A percentile compares a stretch with the other conserved stretches of the same genome.
Conservation (phyloP, 2,797 vertebrate species). For the Serranus cabrilla region DNA sequence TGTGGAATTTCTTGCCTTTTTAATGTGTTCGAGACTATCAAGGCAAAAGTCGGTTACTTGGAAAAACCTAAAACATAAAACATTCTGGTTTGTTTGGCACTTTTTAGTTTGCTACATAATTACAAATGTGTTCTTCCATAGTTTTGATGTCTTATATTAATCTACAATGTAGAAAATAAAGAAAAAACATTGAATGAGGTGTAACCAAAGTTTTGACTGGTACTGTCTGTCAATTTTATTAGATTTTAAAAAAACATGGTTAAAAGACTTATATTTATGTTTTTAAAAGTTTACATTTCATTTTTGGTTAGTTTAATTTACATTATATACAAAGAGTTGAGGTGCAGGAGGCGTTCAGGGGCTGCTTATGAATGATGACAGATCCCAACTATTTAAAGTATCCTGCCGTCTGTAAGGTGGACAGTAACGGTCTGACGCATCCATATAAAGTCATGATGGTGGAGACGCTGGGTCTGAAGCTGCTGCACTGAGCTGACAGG, state of each 20-base stretch:
- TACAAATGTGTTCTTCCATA: no score
- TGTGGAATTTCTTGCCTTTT: no score
- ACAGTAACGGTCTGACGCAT: constrained; percentile 10
- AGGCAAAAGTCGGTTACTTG: no score
- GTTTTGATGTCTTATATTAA: no score
- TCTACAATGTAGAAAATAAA: no score
- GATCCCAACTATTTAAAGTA: constrained; percentile 20
- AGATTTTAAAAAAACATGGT: constrained; percentile 17
- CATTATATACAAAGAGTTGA: constrained; percentile 10
- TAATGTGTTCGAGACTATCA: no score
- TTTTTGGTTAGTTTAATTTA: not conserved
- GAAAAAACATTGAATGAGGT: no score
- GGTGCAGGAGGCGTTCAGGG: not conserved
- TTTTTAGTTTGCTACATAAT: no score
- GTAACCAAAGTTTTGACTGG: no score
- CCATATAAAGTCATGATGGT: constrained; percentile 20
- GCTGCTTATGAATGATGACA: constrained; percentile 6
- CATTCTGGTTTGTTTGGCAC: no score
- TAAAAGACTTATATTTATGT: not conserved
- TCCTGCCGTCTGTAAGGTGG: constrained; percentile 13
- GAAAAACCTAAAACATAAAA: no score
- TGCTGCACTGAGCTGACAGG: constrained; percentile 10
- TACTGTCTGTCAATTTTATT: constrained; percentile 49
- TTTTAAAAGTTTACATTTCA: not conserved
- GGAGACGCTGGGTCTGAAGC: constrained; percentile 14